Base-by-base conservation (phyloP, 2,113 vertebrate genomes). In the Bucco capensis region DNA sequence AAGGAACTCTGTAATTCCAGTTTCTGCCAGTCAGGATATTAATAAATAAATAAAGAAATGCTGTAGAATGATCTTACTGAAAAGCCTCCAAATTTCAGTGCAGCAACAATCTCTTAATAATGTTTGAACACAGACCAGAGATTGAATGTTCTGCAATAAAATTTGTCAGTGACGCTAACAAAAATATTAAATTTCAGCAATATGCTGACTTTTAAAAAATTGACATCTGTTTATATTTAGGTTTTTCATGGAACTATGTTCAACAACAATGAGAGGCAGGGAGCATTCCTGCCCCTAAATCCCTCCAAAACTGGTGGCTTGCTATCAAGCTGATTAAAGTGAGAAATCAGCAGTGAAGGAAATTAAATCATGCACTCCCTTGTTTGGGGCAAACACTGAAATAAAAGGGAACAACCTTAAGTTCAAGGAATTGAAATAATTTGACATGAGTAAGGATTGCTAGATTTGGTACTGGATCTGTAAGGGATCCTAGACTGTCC, bases 221-320 rank as follows among this genome's bases (percentile, higher is more conserved):
- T 4, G 57, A 91, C 96, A 96, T 97, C 93, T 97, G 94, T 95
- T 96, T 96, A 95, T 65, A 92, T 96, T 97, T 96, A 96, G 92
- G 37, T 56, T 77, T 61, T 50, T 89, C 79, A 44, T 72, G 53
- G 38, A 82, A 96, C 33, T 88, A 40, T 33, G 58, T 64, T 67
- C 74, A 93, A 92, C 46, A 77, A 85, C 84, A 94, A 90, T 6
- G 24, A 89, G 85, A 66, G 56, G 66, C 85, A 47, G 78, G 80
- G 66, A 75, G 10, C 49, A 62, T 51, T 92, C 58, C 78, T 92
- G 83, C 11, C 40, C 38, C 21, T 28, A 46, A 5, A 77, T 47
- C 33, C 40, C 73, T 91, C 49, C 66, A 49, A 80, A 65, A 79
- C 13, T 56, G 33, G 16, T 64, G 86, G 72, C 70, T 89, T 33